Evolutionary conservation across 2,797 vertebrate genomes (phyloP).

Genomic region (Tangara arthus): DNA sequence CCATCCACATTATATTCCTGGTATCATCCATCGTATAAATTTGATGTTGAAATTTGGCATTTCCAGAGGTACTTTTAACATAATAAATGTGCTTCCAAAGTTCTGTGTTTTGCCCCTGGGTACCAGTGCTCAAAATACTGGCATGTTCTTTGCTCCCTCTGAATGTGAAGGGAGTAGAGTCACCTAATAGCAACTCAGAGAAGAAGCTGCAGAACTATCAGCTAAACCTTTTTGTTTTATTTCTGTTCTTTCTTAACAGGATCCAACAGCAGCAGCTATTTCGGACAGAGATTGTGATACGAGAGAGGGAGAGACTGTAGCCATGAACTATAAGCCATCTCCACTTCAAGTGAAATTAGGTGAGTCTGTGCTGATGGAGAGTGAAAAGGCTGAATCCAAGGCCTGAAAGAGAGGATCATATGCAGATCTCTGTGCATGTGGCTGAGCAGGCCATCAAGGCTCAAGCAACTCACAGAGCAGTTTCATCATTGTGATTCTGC

Average conservation of each 20-base stretch:
- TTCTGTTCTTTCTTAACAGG: constrained; percentile 75
- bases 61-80: not conserved
- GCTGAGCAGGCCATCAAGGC: not conserved
- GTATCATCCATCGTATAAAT: not conserved
- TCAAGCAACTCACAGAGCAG: not conserved
- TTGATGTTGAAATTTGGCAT: not conserved
- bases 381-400: not conserved
- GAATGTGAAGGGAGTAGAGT: not conserved
- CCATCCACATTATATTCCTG: not conserved
- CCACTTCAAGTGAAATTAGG: constrained; percentile 96
- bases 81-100: not conserved
- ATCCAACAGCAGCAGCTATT: constrained; percentile 87
- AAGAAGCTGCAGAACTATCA: not conserved
- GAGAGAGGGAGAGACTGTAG: constrained; percentile 90
- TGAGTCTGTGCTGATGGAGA: constrained; percentile 70
- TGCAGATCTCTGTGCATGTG: fast-evolving
- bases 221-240: not conserved
- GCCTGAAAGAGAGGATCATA: not conserved
- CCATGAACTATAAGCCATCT: constrained; percentile 97
- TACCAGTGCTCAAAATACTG: not conserved
- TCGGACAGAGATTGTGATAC: constrained; percentile 86
- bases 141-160: not conserved
- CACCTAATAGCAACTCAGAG: fast-evolving
- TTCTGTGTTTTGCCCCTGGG: not conserved
- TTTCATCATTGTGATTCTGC: not conserved